Base-by-base conservation (phyloP, 2,113 vertebrate genomes). In the Climacteris rufus region DNA sequence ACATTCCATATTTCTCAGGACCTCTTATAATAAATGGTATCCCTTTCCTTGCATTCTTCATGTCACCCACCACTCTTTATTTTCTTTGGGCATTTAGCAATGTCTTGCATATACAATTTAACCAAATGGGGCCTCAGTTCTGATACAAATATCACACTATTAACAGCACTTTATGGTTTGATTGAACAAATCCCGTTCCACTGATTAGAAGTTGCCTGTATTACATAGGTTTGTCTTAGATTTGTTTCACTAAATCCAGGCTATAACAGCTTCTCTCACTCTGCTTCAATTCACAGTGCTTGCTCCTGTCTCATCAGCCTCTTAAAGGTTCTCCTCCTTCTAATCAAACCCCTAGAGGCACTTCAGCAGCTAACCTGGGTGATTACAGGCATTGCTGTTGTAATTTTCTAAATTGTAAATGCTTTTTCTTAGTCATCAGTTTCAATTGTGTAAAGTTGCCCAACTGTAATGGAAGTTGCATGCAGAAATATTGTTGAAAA, bases 401-500 rank as follows among this genome's bases (percentile, higher is more conserved):
- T 79, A 93, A 96, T 94, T 93, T 85, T 64, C 83, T 82, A 69
- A 91, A 96, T 72, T 93, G 92, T 87, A 93, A 95, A 95, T 65
- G 77, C 74, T 87, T 78, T 89, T 94, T 95, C 94, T 96, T 94
- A 85, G 93, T 94, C 91, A 96, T 94, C 95, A 91, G 81, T 95
- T 96, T 85, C 93, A 96, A 96, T 87, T 87, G 95, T 79, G 89
- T 68, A 87, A 87, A 97, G 95, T 95, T 95, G 86, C 81, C 94
- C 89, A 95, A 95, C 91, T 92, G 72, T 95, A 96, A 95, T 96
- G 83, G 89, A 97, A 96, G 94, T 89, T 96, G 83, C 93, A 95
- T 68, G 81, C 83, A 94, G 93, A 96, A 94, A 94, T 91, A 94
- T 92, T 95, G 65, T 89, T 87, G 89, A 82, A 96, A 94, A 95